These are phyloP conservation scores for Drepana arcuata DNA, from an alignment of 1,140 invertebrate genomes.

Conservation along the genomic window DNA sequence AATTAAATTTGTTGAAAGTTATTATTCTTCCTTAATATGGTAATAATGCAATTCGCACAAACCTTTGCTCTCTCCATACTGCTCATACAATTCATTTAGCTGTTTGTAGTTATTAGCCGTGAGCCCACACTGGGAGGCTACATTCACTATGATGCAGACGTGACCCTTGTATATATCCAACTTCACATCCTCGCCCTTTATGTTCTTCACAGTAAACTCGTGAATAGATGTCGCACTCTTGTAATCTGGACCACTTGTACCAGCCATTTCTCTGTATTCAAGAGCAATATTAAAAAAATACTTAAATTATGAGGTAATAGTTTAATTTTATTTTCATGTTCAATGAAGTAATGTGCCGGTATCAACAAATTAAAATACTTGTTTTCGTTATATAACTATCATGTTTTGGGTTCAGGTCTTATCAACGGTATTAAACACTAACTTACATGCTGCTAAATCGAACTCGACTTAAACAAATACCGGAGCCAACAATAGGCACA, in stretches of 20 bases:
- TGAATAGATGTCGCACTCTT: slow-evolving; percentile 77
- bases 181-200: slow-evolving; percentile 79
- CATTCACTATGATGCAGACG: slow-evolving; percentile 85
- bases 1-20: neutral
- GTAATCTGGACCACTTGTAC: slow-evolving; percentile 19
- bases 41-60: neutral
- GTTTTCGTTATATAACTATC: too few species aligned
- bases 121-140: slow-evolving; percentile 87
- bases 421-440: too few species aligned
- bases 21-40: neutral
- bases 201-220: slow-evolving; percentile 80
- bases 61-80: slow-evolving; percentile 73
- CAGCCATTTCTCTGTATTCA: slow-evolving; percentile 13
- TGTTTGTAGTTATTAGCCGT: slow-evolving; percentile 84
- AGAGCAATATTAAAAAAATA: slow-evolving; percentile 4
- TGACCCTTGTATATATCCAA: slow-evolving; percentile 80
- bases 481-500: slow-evolving; percentile 34
- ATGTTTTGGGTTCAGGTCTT: too few species aligned
- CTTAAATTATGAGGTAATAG: too few species aligned
- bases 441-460: slow-evolving; percentile 48
- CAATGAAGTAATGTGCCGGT: too few species aligned
- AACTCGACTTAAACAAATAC: slow-evolving; percentile 35
- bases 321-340: too few species aligned
- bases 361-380: too few species aligned
- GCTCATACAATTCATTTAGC: slow-evolving; percentile 79